These are phyloP conservation scores for Siniperca knerii DNA, from an alignment of 2,113 vertebrate genomes.

Conservation along the genomic window DNA sequence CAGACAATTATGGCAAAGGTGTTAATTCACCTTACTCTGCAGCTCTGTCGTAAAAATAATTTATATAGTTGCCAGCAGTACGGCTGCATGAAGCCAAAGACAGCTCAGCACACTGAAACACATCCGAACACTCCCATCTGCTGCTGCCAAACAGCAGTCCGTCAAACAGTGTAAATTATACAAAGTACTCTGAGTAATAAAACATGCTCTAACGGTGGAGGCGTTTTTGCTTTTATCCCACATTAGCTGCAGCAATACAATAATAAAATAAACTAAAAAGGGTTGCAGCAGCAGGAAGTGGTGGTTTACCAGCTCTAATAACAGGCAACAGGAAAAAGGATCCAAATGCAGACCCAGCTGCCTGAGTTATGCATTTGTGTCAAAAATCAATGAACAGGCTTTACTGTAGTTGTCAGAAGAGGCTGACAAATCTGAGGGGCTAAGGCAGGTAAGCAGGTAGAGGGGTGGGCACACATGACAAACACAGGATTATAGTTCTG, in stretches of 20 bases:
- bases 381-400: slow-evolving; percentile 26
- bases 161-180: slow-evolving; percentile 47
- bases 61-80: slow-evolving; percentile 28
- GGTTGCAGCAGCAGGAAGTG: slow-evolving; percentile 2
- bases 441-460: background rate
- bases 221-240: slow-evolving; percentile 16
- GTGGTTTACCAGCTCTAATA: slow-evolving; percentile 24
- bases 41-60: slow-evolving; percentile 24
- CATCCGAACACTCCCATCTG: slow-evolving; percentile 32
- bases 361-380: slow-evolving; percentile 32
- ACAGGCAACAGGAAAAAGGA: background rate
- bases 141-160: slow-evolving; percentile 43
- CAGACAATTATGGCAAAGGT: background rate
- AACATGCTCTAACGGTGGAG: slow-evolving; percentile 32
- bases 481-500: background rate
- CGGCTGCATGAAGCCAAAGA: slow-evolving; percentile 32
- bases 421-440: background rate
- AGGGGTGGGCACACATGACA: background rate
- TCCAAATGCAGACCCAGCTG: slow-evolving; percentile 20
- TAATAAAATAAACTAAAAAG: background rate
- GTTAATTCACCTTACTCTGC: slow-evolving; percentile 25
- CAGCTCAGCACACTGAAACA: slow-evolving; percentile 46
- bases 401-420: background rate
- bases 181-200: slow-evolving; percentile 49
- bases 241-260: slow-evolving; percentile 25